Evolutionary conservation across 2,888 invertebrate genomes (phyloP).

Genomic region (Ferdinandea cuprea): DNA sequence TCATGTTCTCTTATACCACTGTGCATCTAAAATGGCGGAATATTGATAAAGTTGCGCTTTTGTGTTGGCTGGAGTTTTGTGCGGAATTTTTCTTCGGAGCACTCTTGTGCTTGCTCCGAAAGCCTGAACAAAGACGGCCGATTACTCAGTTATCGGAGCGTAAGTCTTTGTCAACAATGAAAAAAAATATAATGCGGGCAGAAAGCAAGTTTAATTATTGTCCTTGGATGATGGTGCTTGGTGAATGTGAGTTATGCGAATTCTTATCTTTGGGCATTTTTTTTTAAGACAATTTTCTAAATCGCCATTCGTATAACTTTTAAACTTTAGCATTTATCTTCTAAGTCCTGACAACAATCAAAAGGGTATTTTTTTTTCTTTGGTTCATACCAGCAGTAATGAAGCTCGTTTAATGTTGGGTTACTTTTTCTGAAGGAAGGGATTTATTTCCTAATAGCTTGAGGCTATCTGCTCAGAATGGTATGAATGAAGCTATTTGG

Average conservation of each 20-base stretch:
- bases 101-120: background rate
- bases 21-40: conserved; percentile 22
- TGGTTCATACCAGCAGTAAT: background rate
- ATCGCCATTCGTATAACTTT: background rate
- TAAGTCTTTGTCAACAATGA: conserved; percentile 43
- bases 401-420: background rate
- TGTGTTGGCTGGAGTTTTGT: conserved; percentile 23
- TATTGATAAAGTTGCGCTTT: conserved; percentile 46
- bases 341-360: background rate
- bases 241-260: conserved; percentile 7
- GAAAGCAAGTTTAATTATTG: conserved; percentile 16
- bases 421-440: background rate
- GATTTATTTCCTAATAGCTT: too few relatives aligned
- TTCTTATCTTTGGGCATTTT: conserved; percentile 10
- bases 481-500: too few relatives aligned
- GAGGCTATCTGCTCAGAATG: too few relatives aligned
- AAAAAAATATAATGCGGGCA: background rate
- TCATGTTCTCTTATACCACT: conserved; percentile 1
- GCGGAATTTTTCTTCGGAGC: conserved; percentile 10
- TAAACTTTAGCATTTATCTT: background rate
- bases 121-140: conserved; percentile 29
- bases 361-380: background rate
- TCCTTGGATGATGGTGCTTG: conserved; percentile 1
- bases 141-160: conserved; percentile 41
- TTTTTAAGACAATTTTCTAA: background rate